phyloP scores from a whole-genome alignment of 2,797 vertebrate genomes.

The Nannoperca australis region DNA sequence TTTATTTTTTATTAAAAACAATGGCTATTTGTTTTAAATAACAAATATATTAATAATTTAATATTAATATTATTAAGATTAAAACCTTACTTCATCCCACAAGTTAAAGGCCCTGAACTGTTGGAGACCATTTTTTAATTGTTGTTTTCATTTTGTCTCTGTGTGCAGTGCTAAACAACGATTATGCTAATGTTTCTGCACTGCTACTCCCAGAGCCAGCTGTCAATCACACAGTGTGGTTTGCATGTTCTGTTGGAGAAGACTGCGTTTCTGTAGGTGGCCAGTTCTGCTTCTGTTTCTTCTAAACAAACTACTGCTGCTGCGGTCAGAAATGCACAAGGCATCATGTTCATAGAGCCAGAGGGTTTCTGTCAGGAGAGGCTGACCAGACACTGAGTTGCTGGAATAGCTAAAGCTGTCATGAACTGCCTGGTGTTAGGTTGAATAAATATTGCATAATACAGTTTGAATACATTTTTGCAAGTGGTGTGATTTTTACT shows the following conservation, averaged over 20 bases:
- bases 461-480: constrained; percentile 8
- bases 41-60: not conserved
- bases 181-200: not conserved
- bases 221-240: constrained; percentile 21
- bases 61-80: too few relatives aligned
- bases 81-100: not conserved
- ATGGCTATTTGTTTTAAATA: not conserved
- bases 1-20: not conserved
- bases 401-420: not conserved
- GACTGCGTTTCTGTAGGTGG: not conserved
- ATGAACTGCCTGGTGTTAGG: not conserved
- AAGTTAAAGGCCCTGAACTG: not conserved
- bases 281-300: constrained; percentile 1
- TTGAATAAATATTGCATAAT: not conserved
- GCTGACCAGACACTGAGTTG: not conserved
- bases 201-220: not conserved
- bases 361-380: constrained; percentile 8
- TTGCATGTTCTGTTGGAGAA: not conserved
- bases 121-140: not conserved
- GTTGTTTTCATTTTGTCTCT: not conserved
- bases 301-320: not conserved
- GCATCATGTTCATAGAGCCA: not conserved
- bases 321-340: constrained; percentile 18
- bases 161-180: not conserved
- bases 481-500: constrained; percentile 32